phyloP scores from a whole-genome alignment of 2,113 vertebrate genomes.

The Semnornis frantzii region DNA sequence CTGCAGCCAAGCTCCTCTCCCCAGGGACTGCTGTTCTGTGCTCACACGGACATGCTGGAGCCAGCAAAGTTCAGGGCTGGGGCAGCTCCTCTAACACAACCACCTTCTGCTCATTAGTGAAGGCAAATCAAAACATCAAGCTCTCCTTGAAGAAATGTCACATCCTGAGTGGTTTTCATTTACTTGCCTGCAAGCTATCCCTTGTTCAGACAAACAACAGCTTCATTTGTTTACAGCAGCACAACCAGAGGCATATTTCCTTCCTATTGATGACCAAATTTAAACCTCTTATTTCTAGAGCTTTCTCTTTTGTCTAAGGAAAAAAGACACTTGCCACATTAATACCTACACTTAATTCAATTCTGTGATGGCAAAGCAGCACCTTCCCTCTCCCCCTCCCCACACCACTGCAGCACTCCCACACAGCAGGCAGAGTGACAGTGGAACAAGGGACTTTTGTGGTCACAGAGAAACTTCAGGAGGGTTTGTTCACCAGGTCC shows the following conservation, averaged over 20 bases:
- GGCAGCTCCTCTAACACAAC: background rate
- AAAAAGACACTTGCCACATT: background rate
- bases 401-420: background rate
- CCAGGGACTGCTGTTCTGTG: fast-evolving
- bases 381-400: background rate
- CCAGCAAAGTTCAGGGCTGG: background rate
- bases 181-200: background rate
- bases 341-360: background rate
- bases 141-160: background rate
- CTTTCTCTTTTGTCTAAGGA: background rate
- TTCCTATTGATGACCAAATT: background rate
- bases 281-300: background rate
- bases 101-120: background rate
- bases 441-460: background rate
- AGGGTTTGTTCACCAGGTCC: background rate
- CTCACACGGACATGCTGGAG: fast-evolving
- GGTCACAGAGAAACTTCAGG: background rate
- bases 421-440: background rate
- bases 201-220: background rate
- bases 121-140: background rate
- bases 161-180: background rate
- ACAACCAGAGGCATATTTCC: background rate
- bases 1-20: background rate
- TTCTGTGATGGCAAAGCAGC: background rate
- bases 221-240: background rate